These are phyloP conservation scores for Clarias laeviceps DNA, from an alignment of 2,797 vertebrate genomes.

Conservation along the genomic window DNA sequence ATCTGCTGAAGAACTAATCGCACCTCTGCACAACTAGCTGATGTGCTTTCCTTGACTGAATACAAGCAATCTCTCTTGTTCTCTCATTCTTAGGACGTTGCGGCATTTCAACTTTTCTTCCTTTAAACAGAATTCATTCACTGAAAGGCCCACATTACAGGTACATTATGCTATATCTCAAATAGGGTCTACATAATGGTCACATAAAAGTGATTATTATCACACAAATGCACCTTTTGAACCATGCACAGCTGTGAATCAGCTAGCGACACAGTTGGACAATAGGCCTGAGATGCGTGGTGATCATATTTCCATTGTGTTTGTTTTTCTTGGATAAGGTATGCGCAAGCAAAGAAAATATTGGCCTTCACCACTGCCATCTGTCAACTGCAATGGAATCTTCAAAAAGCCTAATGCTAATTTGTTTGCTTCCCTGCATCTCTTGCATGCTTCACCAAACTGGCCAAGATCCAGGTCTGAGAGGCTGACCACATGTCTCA, in stretches of 20 bases:
- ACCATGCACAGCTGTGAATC: slow-evolving; percentile 53
- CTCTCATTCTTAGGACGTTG: neutral
- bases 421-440: slow-evolving; percentile 54
- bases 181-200: slow-evolving; percentile 40
- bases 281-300: slow-evolving; percentile 71
- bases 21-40: neutral
- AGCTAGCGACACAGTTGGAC: slow-evolving; percentile 59
- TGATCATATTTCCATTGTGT: slow-evolving; percentile 80
- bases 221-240: slow-evolving; percentile 58
- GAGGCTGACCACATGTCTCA: slow-evolving; percentile 41
- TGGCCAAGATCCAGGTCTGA: slow-evolving; percentile 26
- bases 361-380: slow-evolving; percentile 71
- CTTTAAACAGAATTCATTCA: slow-evolving; percentile 31
- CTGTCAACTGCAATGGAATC: slow-evolving; percentile 70
- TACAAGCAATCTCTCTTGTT: neutral
- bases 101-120: slow-evolving; percentile 22
- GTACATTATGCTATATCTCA: slow-evolving; percentile 26
- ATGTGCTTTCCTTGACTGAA: slow-evolving; percentile 6
- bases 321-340: slow-evolving; percentile 80
- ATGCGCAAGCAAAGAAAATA: slow-evolving; percentile 77
- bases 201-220: slow-evolving; percentile 49
- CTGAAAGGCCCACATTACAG: neutral
- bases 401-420: slow-evolving; percentile 59
- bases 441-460: slow-evolving; percentile 41
- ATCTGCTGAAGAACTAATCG: neutral